These are phyloP conservation scores for Mesorhabditis spiculigera DNA, from an alignment of 2,888 invertebrate species.

Conservation along the genomic window DNA sequence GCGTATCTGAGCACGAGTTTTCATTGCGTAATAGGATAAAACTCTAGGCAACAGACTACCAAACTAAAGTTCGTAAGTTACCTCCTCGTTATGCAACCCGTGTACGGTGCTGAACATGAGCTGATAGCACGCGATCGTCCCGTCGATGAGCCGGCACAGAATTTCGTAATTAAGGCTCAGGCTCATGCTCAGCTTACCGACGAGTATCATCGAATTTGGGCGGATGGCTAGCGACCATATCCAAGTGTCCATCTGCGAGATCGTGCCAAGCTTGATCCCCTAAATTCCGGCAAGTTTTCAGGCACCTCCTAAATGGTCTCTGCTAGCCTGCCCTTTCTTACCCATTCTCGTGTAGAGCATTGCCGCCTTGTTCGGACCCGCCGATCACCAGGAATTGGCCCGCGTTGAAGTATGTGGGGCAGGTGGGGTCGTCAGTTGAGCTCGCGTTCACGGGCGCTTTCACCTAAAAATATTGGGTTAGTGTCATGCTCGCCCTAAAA, in stretches of 20 bases:
- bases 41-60: background rate
- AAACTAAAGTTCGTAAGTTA: constrained; percentile 64
- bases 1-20: background rate
- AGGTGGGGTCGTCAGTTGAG: constrained; percentile 75
- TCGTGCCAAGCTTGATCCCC: constrained; percentile 66
- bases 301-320: background rate
- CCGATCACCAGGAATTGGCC: constrained; percentile 79
- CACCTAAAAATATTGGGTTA: background rate
- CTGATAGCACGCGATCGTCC: constrained; percentile 87
- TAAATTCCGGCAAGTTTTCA: too few species aligned
- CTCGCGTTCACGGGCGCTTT: constrained; percentile 15
- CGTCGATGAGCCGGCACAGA: constrained; percentile 80
- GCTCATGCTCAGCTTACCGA: constrained; percentile 20
- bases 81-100: constrained; percentile 81
- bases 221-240: constrained; percentile 80
- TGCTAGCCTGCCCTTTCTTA: background rate
- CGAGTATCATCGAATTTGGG: constrained; percentile 69
- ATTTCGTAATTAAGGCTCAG: background rate
- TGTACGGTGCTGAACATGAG: constrained; percentile 89
- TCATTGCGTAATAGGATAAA: background rate
- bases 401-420: constrained; percentile 72
- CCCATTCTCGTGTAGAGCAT: constrained; percentile 75
- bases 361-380: constrained; percentile 76
- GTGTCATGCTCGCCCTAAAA: too few species aligned
- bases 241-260: constrained; percentile 79